Conservation (phyloP, 2,797 vertebrate species). For the Euthynnus affinis region DNA sequence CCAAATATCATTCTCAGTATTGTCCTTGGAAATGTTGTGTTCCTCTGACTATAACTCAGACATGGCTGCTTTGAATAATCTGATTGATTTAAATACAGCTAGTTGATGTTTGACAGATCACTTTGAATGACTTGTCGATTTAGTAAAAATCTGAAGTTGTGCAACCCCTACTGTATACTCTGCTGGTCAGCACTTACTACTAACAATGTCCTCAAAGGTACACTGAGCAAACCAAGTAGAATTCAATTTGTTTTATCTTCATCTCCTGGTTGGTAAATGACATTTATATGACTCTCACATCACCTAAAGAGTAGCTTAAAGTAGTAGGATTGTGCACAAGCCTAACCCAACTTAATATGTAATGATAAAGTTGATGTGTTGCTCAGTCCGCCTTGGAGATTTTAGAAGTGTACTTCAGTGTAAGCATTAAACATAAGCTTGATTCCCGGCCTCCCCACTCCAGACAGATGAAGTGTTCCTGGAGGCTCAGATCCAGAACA, state of each 20-base stretch:
- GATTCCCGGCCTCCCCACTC: slow-evolving; percentile 17
- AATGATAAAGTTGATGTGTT: slow-evolving; percentile 30
- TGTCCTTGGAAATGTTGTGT: no score
- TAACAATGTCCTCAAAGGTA: slow-evolving; percentile 68
- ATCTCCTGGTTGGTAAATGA: slow-evolving; percentile 3
- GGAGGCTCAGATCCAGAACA: slow-evolving; percentile 99
- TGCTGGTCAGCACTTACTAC: slow-evolving; percentile 56
- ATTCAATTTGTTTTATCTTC: neutral
- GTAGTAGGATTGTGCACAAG: slow-evolving; percentile 12
- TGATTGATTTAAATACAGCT: neutral
- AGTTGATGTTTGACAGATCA: slow-evolving; percentile 43
- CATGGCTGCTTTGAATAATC: neutral
- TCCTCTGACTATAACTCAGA: no score
- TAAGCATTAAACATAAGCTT: neutral
- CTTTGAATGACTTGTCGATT: neutral
- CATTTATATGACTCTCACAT: slow-evolving; percentile 15
- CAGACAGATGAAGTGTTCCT: slow-evolving; percentile 99
- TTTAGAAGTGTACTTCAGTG: neutral
- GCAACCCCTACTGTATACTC: slow-evolving; percentile 65
- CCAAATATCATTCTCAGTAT: neutral
- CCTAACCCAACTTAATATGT: slow-evolving; percentile 29
- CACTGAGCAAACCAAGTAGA: slow-evolving; percentile 69
- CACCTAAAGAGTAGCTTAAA: slow-evolving; percentile 36
- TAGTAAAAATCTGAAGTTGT: slow-evolving; percentile 32
- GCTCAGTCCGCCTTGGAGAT: slow-evolving; percentile 73